These are phyloP conservation scores for Pteruthius melanotis DNA, from an alignment of 2,113 vertebrate genomes.

Conservation along the genomic window DNA sequence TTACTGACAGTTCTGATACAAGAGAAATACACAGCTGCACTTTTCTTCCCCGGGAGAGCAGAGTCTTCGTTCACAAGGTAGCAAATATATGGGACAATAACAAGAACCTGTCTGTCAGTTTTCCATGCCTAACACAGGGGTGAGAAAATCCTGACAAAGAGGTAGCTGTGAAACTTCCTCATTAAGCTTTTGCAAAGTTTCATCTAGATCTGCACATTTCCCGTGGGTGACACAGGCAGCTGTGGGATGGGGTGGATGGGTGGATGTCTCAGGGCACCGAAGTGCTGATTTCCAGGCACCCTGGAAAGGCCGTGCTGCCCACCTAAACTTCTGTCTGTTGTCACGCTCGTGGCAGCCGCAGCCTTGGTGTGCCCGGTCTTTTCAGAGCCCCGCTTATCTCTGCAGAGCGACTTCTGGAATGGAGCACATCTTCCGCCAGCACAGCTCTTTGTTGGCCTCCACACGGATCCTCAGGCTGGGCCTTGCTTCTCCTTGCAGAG, in stretches of 20 bases:
- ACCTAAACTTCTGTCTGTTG: neutral
- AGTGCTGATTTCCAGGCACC: neutral
- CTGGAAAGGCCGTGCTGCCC: neutral
- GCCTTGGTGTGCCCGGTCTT: fast-evolving
- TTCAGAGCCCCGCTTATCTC: neutral
- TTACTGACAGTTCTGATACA: neutral
- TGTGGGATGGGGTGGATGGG: neutral
- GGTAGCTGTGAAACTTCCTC: neutral
- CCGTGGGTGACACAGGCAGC: neutral
- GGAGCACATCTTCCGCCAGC: neutral
- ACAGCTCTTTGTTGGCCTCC: neutral
- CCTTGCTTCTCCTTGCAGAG: neutral
- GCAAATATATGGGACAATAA: neutral
- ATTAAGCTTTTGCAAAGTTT: neutral
- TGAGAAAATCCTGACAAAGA: neutral
- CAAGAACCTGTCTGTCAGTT: neutral
- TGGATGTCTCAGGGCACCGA: neutral
- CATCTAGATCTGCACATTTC: neutral
- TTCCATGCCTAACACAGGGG: neutral
- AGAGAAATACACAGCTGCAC: neutral
- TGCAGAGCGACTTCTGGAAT: neutral
- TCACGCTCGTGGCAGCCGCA: neutral
- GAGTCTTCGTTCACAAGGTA: neutral
- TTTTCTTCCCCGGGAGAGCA: neutral
- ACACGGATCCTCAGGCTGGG: neutral